Evolutionary conservation across 2,797 vertebrate species (phyloP), one percentile per base, ranked within the genome.

Genomic region (Chelon labrosus): DNA sequence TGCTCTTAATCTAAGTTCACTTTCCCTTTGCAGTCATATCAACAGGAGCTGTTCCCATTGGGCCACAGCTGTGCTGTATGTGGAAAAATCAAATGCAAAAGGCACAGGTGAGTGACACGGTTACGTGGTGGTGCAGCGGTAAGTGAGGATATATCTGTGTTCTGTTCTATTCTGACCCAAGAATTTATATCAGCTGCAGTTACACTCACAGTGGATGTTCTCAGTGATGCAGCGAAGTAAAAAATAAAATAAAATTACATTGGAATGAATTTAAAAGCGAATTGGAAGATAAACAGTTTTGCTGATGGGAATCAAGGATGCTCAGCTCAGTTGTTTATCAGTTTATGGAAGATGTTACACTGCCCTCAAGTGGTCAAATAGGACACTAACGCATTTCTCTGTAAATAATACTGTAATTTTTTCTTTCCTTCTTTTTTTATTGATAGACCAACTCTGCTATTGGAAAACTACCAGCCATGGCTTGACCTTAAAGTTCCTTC

Each of bases 401-500:
- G 0, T 46, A 8, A 27, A 17, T 11, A 2, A 14, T 13, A n/a
- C 0, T 20, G 3, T 19, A 0, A 20, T 19, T 17, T 65, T 50
- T 49, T 35, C 25, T 1, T 49, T 51, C 41, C 16, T 38, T 65
- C 58, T 50, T 38, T 6, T 6, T 80, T 67, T 31, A 25, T 56
- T 81, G 65, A 46, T 68, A 99, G 98, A 79, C 96, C 96, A 8
- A 95, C 96, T 25, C 92, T 98, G 64, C 91, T 98, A 66, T 91
- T 99, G 88, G 97, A 99, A 93, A 98, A 98, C 89, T 98, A 98
- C 91, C 98, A 98, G 70, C 98, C 98, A 0, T 99, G 98, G 98
- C 85, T 99, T 65, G 96, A 98, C 87, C 89, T 99, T 51, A 96
- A 97, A 88, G 93, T 99, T 77, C 93, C 96, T 61, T 98, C 97